phyloP scores from a whole-genome alignment of 2,797 vertebrate genomes.

The Phyllotis vaccarum region DNA sequence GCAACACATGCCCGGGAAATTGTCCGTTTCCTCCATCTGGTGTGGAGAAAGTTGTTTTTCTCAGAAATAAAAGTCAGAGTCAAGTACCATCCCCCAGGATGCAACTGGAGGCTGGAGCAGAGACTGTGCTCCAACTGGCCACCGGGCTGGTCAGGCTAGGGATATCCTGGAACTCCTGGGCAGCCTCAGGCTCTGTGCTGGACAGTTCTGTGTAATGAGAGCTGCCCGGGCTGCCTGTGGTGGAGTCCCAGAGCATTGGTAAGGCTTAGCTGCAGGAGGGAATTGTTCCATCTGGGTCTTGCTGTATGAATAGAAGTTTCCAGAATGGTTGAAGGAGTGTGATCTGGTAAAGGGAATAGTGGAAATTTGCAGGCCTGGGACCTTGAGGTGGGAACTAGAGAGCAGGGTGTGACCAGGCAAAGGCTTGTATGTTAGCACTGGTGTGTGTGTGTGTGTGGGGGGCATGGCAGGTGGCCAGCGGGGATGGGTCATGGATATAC shows the following conservation, averaged over 20 bases:
- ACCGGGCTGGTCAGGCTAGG: background rate
- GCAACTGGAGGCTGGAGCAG: background rate
- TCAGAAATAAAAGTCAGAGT: conserved; percentile 57
- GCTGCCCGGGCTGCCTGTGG: background rate
- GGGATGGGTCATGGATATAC: background rate
- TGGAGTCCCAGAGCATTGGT: background rate
- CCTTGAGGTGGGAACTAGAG: background rate
- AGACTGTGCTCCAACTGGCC: background rate
- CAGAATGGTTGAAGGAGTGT: background rate
- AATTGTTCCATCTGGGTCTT: conserved; percentile 16
- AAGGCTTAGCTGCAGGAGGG: background rate
- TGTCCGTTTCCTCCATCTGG: conserved; percentile 86
- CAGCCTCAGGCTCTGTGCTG: background rate
- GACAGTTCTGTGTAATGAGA: background rate
- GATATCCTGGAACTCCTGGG: background rate
- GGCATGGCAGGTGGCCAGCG: background rate
- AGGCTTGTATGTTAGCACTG: background rate
- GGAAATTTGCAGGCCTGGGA: background rate
- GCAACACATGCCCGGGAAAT: conserved; percentile 84
- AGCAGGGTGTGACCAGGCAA: background rate
- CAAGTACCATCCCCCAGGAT: background rate
- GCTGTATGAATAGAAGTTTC: conserved; percentile 49
- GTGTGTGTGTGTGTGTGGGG: too few species aligned
- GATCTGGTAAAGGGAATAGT: background rate
- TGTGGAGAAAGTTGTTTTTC: conserved; percentile 74